phyloP scores from a whole-genome alignment of 2,113 vertebrate genomes.

The Rhinopomastus cyanomelas region DNA sequence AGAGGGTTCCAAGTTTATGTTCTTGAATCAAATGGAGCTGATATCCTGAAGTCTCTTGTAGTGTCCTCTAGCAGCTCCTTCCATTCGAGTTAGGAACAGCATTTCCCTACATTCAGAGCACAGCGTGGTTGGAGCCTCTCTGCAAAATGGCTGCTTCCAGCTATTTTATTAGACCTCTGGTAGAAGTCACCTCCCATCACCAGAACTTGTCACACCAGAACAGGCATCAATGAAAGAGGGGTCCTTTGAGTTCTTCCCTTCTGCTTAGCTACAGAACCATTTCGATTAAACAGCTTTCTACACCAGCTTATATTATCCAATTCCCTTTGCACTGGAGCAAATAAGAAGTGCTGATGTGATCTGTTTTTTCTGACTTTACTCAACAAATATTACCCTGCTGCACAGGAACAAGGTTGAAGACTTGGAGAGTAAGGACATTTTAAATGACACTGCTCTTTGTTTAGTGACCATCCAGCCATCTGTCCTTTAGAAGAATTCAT shows the following conservation, averaged over 20 bases:
- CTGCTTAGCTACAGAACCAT: neutral
- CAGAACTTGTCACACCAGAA: neutral
- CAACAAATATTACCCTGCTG: neutral
- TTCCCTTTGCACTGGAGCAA: neutral
- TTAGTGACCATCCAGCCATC: neutral
- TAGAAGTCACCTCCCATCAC: neutral
- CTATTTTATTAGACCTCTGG: neutral
- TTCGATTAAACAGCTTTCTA: neutral
- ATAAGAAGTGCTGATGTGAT: neutral
- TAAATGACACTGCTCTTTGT: neutral
- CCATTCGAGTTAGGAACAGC: neutral
- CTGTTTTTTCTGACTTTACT: neutral
- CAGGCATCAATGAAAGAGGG: neutral
- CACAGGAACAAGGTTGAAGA: neutral
- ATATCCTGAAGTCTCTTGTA: neutral
- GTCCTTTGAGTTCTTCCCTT: neutral
- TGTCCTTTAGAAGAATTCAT: neutral
- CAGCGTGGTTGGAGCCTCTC: neutral
- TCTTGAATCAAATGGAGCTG: neutral
- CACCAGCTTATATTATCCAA: neutral
- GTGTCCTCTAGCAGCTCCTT: neutral
- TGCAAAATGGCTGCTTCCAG: neutral
- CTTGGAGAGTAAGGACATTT: neutral
- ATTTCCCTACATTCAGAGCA: neutral
- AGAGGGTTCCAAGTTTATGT: neutral